Percentiles rank a stretch among this genome's conserved stretches.
phyloP scores from a whole-genome alignment of 2,888 invertebrate species.

The Tetragnatha montana region DNA sequence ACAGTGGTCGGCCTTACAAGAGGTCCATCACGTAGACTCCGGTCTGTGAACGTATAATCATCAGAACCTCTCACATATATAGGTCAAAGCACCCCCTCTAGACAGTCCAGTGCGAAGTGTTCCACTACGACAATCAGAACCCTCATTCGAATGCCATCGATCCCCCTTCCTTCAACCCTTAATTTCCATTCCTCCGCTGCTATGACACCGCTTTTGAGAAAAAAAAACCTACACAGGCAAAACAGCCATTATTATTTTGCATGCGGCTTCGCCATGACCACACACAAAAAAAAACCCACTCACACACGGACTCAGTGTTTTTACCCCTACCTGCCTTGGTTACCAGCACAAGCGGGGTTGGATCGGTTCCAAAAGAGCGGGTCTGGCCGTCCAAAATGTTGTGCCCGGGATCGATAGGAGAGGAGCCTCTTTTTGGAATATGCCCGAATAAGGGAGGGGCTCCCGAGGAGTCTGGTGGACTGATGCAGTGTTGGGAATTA shows the following conservation, averaged over 20 bases:
- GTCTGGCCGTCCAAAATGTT: constrained; percentile 61
- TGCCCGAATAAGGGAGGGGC: constrained; percentile 48
- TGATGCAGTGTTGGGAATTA: constrained; percentile 32
- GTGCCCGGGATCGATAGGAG: constrained; percentile 46
- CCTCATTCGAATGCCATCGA: not conserved
- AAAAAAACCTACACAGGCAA: not conserved
- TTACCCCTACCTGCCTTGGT: constrained; percentile 70
- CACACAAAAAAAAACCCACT: constrained; percentile 39
- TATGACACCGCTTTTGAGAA: not conserved
- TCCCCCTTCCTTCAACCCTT: not conserved
- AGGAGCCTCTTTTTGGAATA: constrained; percentile 36
- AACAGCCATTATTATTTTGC: constrained; percentile 51
- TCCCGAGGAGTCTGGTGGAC: constrained; percentile 37
- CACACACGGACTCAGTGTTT: constrained; percentile 48
- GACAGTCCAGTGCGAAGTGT: not conserved
- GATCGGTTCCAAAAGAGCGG: constrained; percentile 52
- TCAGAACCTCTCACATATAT: too few species aligned
- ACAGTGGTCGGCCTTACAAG: too few species aligned
- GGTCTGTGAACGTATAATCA: too few species aligned
- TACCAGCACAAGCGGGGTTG: constrained; percentile 58
- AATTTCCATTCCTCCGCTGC: not conserved
- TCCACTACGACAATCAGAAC: not conserved
- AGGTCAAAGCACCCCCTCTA: not conserved
- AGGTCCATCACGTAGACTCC: too few species aligned
- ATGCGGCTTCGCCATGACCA: constrained; percentile 44